Evolutionary conservation across 2,888 invertebrate species (phyloP), one percentile per base, ranked within the genome.

Genomic region (Dryococelus australis): DNA sequence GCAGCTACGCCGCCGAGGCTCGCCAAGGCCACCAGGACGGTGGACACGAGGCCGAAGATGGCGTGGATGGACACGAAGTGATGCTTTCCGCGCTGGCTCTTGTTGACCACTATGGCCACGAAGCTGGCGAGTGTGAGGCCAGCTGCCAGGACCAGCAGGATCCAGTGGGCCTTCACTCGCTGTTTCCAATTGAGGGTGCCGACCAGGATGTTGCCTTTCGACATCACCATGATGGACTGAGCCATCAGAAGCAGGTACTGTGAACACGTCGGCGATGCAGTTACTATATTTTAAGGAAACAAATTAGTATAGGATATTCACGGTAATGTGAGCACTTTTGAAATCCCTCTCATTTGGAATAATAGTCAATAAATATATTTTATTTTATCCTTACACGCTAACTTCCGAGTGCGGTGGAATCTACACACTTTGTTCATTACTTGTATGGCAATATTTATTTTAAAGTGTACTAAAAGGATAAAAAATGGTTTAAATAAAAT

Each of bases 141-240:
- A 8, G 86, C 88, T 9, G 88, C 88, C 43, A 53, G 27, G 35
- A 87, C 87, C 80, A 88, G 88, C n/a, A 88, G 65, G 43, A 88
- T 85, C 86, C 88, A 88, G 78, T 88, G 88, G 28, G 87, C 24
- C 24, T 87, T 87, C 9, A 88, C 85, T n/a, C 88, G 85, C 53
- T 84, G 83, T 28, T 87, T 84, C 79, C 86, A 84, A 26, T 85
- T 80, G 26, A 88, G 80, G 85, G 86, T 85, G 26, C 87, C 47
- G n/a, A 85, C 81, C n/a, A 88, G 24, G 20, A 81, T 85, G 84
- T 88, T 87, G 53, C 85, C 87, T 53, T 84, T 85, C 84, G 88
- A 88, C 87, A 88, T 88, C 1, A 86, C 86, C 88, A 88, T 88
- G 43, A 88, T 86, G 81, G 88, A 87, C 24, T 88, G 87, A 43